Evolutionary conservation across 2,797 vertebrate genomes (phyloP).

Genomic region (Trematomus bernacchii): DNA sequence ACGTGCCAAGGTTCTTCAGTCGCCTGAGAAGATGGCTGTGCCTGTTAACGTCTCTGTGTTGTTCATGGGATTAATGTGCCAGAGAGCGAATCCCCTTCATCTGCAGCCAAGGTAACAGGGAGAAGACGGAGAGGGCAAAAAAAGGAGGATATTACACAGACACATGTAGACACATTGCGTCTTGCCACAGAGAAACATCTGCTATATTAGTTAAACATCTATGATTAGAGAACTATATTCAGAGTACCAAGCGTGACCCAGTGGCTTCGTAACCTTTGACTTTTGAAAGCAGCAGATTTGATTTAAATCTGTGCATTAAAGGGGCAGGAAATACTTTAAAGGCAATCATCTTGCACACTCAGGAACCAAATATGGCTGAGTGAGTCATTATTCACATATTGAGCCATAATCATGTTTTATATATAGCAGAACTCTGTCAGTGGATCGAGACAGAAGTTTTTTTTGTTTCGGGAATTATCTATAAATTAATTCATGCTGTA

Average conservation of each 20-base stretch:
- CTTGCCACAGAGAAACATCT: slow-evolving; percentile 49
- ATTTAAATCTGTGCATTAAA: slow-evolving; percentile 8
- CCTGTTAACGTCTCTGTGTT: slow-evolving; percentile 47
- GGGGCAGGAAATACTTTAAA: neutral
- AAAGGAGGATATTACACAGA: slow-evolving; percentile 41
- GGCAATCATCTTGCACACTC: neutral
- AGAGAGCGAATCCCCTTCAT: slow-evolving; percentile 42
- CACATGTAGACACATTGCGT: slow-evolving; percentile 23
- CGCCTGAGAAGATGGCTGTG: slow-evolving; percentile 43
- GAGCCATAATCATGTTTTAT: neutral
- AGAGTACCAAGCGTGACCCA: slow-evolving; percentile 31
- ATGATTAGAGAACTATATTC: slow-evolving; percentile 55
- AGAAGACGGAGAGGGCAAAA: slow-evolving; percentile 27
- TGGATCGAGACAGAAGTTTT: neutral
- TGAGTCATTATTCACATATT: neutral
- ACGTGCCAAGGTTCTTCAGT: slow-evolving; percentile 35
- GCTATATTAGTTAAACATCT: slow-evolving; percentile 44
- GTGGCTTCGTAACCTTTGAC: slow-evolving; percentile 45
- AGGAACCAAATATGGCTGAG: neutral
- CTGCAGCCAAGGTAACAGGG: slow-evolving; percentile 45
- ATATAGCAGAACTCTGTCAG: neutral
- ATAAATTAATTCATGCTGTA: slow-evolving; percentile 16
- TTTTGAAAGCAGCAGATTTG: slow-evolving; percentile 16
- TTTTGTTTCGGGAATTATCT: slow-evolving; percentile 1
- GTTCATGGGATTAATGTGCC: slow-evolving; percentile 58